These are phyloP conservation scores for Linyphia triangularis DNA, from an alignment of 2,888 invertebrate genomes.

Conservation along the genomic window DNA sequence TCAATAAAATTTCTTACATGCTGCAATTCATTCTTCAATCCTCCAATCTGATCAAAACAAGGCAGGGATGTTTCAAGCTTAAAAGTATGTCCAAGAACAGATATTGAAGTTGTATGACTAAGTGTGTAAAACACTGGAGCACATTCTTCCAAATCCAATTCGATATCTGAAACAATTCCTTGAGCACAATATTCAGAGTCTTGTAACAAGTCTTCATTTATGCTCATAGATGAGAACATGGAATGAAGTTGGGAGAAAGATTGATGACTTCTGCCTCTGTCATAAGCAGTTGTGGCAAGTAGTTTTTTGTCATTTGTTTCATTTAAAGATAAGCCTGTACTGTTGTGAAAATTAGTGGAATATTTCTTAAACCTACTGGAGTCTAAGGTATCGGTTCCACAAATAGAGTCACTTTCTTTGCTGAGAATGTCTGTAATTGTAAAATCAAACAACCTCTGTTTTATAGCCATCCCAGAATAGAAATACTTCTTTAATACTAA, in stretches of 20 bases:
- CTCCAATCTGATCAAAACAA: slow-evolving; percentile 1
- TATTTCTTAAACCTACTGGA: background rate
- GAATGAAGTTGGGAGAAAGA: background rate
- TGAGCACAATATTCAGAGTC: too few species aligned
- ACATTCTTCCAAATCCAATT: background rate
- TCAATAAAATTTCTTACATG: slow-evolving; percentile 11
- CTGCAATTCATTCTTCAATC: slow-evolving; percentile 13
- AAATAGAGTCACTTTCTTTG: background rate
- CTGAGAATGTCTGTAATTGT: background rate
- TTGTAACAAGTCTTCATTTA: background rate
- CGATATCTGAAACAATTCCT: background rate
- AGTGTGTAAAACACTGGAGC: background rate
- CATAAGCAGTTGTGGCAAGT: background rate
- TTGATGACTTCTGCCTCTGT: background rate
- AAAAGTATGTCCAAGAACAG: background rate
- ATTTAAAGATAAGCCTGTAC: background rate
- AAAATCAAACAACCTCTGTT: background rate
- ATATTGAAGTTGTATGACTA: background rate
- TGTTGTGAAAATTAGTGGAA: background rate
- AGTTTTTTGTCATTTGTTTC: background rate
- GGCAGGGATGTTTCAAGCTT: background rate
- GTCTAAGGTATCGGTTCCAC: background rate
- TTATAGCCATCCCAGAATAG: background rate
- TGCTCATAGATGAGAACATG: slow-evolving; percentile 2
- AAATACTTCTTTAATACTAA: background rate